Evolutionary conservation across 1,140 invertebrate species (phyloP).

Genomic region (Macrosteles quadrilineatus): DNA sequence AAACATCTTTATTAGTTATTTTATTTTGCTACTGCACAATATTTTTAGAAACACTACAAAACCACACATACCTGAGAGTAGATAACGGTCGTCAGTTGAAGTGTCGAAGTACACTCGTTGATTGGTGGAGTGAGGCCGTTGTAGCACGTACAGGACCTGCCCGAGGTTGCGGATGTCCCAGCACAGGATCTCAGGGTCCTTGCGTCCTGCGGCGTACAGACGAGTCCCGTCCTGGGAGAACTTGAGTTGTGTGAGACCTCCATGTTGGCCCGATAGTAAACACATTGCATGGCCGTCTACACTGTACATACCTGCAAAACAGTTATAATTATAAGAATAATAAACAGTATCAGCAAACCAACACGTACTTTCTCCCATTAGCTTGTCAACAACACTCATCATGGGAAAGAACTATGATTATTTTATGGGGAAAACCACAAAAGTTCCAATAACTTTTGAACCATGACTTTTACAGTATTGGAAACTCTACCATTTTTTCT

Average conservation of each 20-base stretch:
- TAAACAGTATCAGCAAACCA: no score
- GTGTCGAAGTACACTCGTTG: conserved; percentile 91
- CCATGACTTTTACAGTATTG: no score
- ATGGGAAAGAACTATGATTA: no score
- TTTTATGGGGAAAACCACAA: no score
- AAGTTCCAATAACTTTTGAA: no score
- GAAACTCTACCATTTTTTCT: no score
- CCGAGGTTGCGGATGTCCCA: conserved; percentile 92
- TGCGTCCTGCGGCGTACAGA: conserved; percentile 82
- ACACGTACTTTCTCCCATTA: no score
- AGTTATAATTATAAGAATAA: no score
- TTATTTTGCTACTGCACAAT: no score
- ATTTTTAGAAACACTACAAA: no score
- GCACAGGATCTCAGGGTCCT: conserved; percentile 70
- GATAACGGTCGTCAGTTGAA: conserved; percentile 63
- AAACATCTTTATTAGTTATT: no score
- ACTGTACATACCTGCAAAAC: conserved; percentile 60
- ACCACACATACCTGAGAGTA: conserved; percentile 66
- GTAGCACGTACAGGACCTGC: conserved; percentile 67
- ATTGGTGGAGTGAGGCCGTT: conserved; percentile 80
- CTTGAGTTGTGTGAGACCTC: conserved; percentile 85
- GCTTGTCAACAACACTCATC: no score
- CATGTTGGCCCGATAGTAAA: conserved; percentile 64
- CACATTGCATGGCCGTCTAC: conserved; percentile 59
- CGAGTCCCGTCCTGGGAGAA: conserved; percentile 80